Percentiles rank a stretch among this genome's conserved stretches.
Conservation (phyloP, 2,113 vertebrate genomes). For the Zosterops borbonicus region DNA sequence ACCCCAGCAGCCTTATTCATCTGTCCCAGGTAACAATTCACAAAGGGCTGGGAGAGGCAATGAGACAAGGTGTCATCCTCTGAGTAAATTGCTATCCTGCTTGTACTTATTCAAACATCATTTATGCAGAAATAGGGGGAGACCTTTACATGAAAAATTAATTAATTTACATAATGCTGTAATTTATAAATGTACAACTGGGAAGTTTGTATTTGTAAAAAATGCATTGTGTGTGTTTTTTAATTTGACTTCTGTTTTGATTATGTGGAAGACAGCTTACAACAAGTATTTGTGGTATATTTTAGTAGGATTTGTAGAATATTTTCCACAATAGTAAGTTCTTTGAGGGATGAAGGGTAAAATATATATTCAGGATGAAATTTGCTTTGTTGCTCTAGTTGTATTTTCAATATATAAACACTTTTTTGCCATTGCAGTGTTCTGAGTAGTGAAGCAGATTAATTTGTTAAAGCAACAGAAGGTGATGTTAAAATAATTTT, state of each 20-base stretch:
- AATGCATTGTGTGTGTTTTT: background rate
- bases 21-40: conserved; percentile 74
- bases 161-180: background rate
- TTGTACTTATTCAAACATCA: background rate
- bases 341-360: background rate
- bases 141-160: background rate
- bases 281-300: background rate
- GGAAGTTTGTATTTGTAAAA: background rate
- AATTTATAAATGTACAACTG: background rate
- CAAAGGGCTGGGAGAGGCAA: background rate
- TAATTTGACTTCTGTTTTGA: background rate
- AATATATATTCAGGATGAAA: background rate
- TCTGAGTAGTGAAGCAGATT: background rate
- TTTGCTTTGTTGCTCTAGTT: background rate
- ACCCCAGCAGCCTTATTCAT: conserved; percentile 63
- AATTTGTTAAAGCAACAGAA: background rate
- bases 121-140: background rate
- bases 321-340: background rate
- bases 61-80: background rate
- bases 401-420: background rate
- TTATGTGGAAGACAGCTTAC: background rate
- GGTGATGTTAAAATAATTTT: background rate
- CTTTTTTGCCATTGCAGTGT: background rate
- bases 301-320: background rate
- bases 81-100: background rate